Base-by-base conservation (phyloP, 1,140 invertebrate species). In the Lepidostoma basale region DNA sequence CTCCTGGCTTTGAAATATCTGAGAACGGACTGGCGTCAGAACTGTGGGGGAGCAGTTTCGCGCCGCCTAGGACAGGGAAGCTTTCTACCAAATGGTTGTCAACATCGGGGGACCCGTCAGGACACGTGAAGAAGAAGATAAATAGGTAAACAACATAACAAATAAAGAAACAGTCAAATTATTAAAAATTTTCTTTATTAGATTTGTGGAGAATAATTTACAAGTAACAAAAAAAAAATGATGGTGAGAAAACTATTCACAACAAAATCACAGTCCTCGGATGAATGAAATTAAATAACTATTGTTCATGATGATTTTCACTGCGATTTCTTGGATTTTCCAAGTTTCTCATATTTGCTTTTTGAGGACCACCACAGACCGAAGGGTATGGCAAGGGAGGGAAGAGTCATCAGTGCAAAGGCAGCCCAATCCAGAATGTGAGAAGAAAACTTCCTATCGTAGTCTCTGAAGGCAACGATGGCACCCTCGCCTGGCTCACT, bases 381-480 rank as follows among this genome's bases (percentile, higher is more conserved):
- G 79, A 96, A 95, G 25, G 97, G 97, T 80, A 98, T 95, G n/a
- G 90, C 90, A 12, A 98, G 82, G 2, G 95, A 96, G 49, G 97
- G 96, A 47, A 98, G 82, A 36, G 95, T 95, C 95, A 99, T 98
- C 5, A 98, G 88, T 60, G 94, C 95, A 82, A 99, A 99, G 25
- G 95, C 93, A 47, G 90, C 84, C 97, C 97, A 99, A 79, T 99
- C 96, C 60, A 97, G 92, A 76, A 96, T 90, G 84, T 98, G 97
- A 28, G 96, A 96, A 59, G 96, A 98, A 85, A 99, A 99, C 78
- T 96, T 95, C 78, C 97, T 94, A 79, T 99, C 95, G 79, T 96
- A 99, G 80, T 99, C 97, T 76, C 92, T 92, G 83, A 93, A 95
- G 18, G 95, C 91, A 70, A 98, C 93, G 79, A 99, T 98, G 47